Conservation (phyloP, 1,140 invertebrate genomes). For the Saccostrea echinata region DNA sequence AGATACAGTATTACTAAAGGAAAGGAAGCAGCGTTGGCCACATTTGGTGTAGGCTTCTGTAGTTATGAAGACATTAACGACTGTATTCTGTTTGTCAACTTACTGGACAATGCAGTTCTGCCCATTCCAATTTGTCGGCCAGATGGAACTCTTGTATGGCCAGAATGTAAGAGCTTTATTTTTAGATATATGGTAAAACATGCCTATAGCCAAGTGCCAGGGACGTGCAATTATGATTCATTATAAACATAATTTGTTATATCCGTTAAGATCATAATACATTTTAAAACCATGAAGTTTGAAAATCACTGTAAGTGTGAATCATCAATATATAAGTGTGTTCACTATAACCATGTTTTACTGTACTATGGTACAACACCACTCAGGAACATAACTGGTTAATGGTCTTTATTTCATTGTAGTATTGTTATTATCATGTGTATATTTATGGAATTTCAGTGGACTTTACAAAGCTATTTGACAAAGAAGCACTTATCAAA, state of each 20-base stretch:
- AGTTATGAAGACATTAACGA: constrained; percentile 40
- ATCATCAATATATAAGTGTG: too few relatives aligned
- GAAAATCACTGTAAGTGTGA: too few relatives aligned
- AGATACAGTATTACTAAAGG: constrained; percentile 55
- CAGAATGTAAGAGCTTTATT: constrained; percentile 20
- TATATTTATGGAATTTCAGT: constrained; percentile 46
- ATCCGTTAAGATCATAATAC: too few relatives aligned
- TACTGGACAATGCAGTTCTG: constrained; percentile 60
- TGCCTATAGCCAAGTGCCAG: too few relatives aligned
- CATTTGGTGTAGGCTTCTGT: constrained; percentile 60
- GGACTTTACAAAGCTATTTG: constrained; percentile 52
- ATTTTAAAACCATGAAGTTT: too few relatives aligned
- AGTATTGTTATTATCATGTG: not conserved
- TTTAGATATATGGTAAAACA: too few relatives aligned
- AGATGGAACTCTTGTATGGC: constrained; percentile 57
- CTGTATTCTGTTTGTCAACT: constrained; percentile 50
- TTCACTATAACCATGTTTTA: not conserved
- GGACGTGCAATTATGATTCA: too few relatives aligned
- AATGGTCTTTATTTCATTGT: not conserved
- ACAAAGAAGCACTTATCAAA: constrained; percentile 53
- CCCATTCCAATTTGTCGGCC: constrained; percentile 59
- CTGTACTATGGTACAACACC: not conserved
- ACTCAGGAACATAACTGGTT: not conserved
- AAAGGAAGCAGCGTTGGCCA: constrained; percentile 43
- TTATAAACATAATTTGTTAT: too few relatives aligned